Percentiles rank a stretch among this genome's conserved stretches.
Conservation (phyloP, 2,113 vertebrate genomes). For the Ptilorrhoa leucosticta region DNA sequence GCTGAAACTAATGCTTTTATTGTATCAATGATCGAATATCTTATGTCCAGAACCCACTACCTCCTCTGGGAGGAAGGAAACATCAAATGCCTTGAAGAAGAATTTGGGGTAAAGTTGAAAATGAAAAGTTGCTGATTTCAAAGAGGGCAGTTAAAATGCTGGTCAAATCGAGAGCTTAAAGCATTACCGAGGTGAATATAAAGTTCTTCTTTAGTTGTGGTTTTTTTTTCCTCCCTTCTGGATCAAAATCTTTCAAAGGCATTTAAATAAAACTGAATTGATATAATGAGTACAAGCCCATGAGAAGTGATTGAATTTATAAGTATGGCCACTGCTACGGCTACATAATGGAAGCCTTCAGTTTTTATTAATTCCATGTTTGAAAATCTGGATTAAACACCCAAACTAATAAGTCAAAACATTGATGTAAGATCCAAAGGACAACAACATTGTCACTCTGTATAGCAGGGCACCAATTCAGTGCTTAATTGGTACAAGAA, state of each 20-base stretch:
- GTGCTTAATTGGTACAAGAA: constrained; percentile 40
- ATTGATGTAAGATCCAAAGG: background rate
- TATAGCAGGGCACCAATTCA: background rate
- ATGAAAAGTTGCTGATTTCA: background rate
- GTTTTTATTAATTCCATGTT: constrained; percentile 41
- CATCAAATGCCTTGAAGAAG: background rate
- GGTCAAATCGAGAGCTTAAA: background rate
- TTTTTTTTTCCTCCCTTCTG: background rate
- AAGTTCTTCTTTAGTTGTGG: background rate
- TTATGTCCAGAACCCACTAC: background rate
- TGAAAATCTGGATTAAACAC: constrained; percentile 44
- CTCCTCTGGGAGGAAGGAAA: background rate
- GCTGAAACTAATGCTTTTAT: background rate
- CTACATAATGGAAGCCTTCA: constrained; percentile 28
- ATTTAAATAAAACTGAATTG: background rate
- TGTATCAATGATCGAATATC: background rate
- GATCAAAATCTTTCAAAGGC: constrained; percentile 22
- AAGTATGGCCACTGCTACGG: background rate
- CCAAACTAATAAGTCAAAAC: constrained; percentile 35
- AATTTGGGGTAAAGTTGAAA: background rate
- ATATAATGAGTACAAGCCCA: constrained; percentile 27
- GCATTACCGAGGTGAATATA: background rate
- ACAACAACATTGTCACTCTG: background rate
- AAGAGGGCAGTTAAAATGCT: background rate
- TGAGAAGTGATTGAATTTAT: constrained; percentile 2